A percentile compares a stretch with the other conserved stretches of the same genome.
Conservation (phyloP, 1,140 invertebrate species). For the Drosophila rufa region DNA sequence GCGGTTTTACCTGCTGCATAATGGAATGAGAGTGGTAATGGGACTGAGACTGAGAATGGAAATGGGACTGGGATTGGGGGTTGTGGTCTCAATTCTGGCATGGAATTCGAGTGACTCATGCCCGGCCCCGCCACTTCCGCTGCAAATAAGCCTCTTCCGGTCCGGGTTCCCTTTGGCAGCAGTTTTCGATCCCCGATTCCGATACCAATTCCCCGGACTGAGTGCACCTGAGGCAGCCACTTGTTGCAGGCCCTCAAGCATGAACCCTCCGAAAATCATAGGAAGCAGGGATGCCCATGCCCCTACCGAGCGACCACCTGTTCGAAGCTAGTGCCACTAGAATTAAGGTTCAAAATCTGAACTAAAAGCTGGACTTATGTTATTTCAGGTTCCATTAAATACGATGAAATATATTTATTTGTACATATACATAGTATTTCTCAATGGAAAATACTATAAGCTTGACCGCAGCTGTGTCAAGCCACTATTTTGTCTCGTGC, state of each 20-base stretch:
- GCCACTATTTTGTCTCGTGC: conserved; percentile 18
- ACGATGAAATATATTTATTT: not conserved
- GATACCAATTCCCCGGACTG: not conserved
- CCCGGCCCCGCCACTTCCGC: conserved; percentile 22
- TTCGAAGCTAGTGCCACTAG: not conserved
- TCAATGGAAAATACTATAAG: not conserved
- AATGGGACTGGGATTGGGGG: not conserved
- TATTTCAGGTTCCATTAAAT: too few species aligned
- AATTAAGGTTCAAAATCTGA: not conserved
- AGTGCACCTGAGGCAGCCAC: conserved; percentile 42
- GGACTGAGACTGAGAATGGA: not conserved
- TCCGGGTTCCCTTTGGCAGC: conserved; percentile 19
- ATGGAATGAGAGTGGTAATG: conserved; percentile 1
- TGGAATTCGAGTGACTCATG: conserved; percentile 28
- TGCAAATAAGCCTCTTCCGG: conserved; percentile 73
- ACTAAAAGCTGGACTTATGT: too few species aligned
- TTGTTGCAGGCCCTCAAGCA: conserved; percentile 52
- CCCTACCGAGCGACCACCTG: conserved; percentile 9
- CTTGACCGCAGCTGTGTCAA: conserved; percentile 14
- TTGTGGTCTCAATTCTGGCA: conserved; percentile 14
- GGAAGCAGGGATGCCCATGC: not conserved
- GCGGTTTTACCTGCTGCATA: conserved; percentile 23
- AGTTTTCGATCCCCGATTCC: not conserved
- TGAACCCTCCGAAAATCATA: conserved; percentile 20
- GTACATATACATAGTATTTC: too few species aligned